Evolutionary conservation across 1,140 invertebrate species (phyloP), one percentile per base, ranked within the genome.

Genomic region (Leucophenga varia): DNA sequence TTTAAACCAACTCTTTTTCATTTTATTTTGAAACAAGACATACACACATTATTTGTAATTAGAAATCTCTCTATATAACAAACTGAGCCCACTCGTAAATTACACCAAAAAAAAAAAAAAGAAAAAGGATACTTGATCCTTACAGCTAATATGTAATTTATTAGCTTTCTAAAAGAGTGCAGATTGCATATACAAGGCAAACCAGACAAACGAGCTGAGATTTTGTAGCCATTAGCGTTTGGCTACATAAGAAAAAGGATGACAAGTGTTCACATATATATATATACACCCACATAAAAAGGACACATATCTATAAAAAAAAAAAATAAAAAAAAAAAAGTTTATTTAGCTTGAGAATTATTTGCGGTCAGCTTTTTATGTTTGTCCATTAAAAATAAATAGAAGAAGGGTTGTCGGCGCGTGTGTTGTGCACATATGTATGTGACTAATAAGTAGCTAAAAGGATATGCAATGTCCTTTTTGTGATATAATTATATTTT

Each of bases 61-160:
- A 25, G 22, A 25, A 25, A 25, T 5, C 13, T 20, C 36, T 22
- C 8, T 36, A 31, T 35, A 52, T 45, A 64, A 52, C 54, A 51
- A 52, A 37, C 54, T 48, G 42, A 61, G 49, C 50, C 64, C 64
- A 52, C 64, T 67, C 64, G 64, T 67, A 67, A 67, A 67, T 67
- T 68, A 68, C 58, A 45, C n/a, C n/a, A n/a, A n/a, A n/a, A n/a
- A n/a, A n/a, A n/a, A n/a, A n/a, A n/a, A n/a, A n/a, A n/a, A n/a
- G n/a, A n/a, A n/a, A n/a, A n/a, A n/a, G n/a, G n/a, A n/a, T n/a
- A n/a, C n/a, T n/a, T n/a, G 64, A 67, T 67, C 64, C 64, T 61
- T 67, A 55, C 51, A 57, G 64, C 64, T 67, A 67, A 67, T 67
- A 67, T 54, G 64, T 68, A 67, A 67, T 67, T 67, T 67, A 67